Evolutionary conservation across 2,888 invertebrate species (phyloP).

Genomic region (Dromius quadrimaculatus): DNA sequence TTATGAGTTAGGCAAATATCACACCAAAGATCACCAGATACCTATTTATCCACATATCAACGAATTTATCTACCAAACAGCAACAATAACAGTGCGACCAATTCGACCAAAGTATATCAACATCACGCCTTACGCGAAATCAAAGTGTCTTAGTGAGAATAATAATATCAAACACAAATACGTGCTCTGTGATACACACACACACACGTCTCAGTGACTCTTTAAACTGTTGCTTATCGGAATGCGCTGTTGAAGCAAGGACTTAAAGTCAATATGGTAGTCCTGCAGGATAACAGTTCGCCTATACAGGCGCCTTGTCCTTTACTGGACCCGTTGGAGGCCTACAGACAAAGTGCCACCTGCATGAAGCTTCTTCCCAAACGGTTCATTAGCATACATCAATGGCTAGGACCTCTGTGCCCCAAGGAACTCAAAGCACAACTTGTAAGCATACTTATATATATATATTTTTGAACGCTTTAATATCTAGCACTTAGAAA

Average conservation of each 20-base stretch:
- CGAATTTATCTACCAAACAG: slow-evolving; percentile 24
- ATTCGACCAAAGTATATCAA: slow-evolving; percentile 44
- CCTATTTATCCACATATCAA: slow-evolving; percentile 44
- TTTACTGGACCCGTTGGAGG: slow-evolving; percentile 75
- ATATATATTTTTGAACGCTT: no score
- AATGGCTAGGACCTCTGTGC: slow-evolving; percentile 87
- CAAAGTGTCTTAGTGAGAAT: slow-evolving; percentile 50
- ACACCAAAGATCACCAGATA: slow-evolving; percentile 48
- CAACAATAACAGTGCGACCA: slow-evolving; percentile 37
- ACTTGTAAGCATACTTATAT: slow-evolving; percentile 75
- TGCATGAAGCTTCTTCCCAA: slow-evolving; percentile 92
- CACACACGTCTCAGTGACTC: slow-evolving; percentile 21
- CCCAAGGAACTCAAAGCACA: slow-evolving; percentile 84
- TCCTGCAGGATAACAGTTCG: slow-evolving; percentile 79
- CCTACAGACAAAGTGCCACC: slow-evolving; percentile 84
- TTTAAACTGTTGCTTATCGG: neutral
- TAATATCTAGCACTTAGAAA: no score
- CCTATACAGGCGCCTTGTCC: slow-evolving; percentile 73
- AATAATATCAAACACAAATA: slow-evolving; percentile 40
- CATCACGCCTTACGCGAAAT: slow-evolving; percentile 44
- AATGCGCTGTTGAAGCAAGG: slow-evolving; percentile 20
- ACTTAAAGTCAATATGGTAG: slow-evolving; percentile 71
- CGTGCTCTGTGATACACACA: slow-evolving; percentile 31
- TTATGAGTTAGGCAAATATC: slow-evolving; percentile 21
- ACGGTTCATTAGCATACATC: slow-evolving; percentile 90